Conservation (phyloP, 2,888 invertebrate species). For the Dendrolimus pini region DNA sequence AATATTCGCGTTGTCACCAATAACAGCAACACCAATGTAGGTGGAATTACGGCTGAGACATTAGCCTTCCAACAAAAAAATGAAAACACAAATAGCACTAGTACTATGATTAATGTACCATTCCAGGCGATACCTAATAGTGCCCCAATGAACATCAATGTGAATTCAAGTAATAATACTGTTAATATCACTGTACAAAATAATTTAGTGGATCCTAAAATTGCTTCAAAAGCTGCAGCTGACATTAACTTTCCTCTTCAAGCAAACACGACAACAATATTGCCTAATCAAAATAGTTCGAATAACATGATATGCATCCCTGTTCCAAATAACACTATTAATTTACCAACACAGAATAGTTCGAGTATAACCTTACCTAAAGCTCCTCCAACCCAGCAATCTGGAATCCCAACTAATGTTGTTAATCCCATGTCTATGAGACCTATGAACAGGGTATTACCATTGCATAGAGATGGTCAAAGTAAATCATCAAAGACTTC, state of each 20-base stretch:
- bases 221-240: slow-evolving; percentile 58
- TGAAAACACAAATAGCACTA: slow-evolving; percentile 53
- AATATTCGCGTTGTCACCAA: slow-evolving; percentile 68
- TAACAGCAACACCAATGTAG: slow-evolving; percentile 46
- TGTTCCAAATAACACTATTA: slow-evolving; percentile 63
- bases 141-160: slow-evolving; percentile 71
- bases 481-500: slow-evolving; percentile 58
- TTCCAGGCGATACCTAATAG: slow-evolving; percentile 72
- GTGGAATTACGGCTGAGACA: slow-evolving; percentile 47
- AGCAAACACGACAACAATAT: slow-evolving; percentile 44
- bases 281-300: slow-evolving; percentile 49
- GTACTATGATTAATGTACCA: slow-evolving; percentile 70
- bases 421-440: slow-evolving; percentile 82
- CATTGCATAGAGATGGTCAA: slow-evolving; percentile 83
- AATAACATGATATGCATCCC: slow-evolving; percentile 66
- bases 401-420: slow-evolving; percentile 82
- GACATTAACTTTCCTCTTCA: slow-evolving; percentile 64
- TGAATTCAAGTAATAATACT: slow-evolving; percentile 69
- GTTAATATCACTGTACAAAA: slow-evolving; percentile 70
- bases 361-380: slow-evolving; percentile 78
- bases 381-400: slow-evolving; percentile 77
- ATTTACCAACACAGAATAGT: slow-evolving; percentile 65
- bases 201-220: slow-evolving; percentile 68
- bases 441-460: slow-evolving; percentile 87
- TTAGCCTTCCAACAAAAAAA: slow-evolving; percentile 60